A percentile compares a stretch with the other conserved stretches of the same genome.
These are phyloP conservation scores for Neelides folsomi DNA, from an alignment of 2,888 invertebrate genomes.

Conservation along the genomic window DNA sequence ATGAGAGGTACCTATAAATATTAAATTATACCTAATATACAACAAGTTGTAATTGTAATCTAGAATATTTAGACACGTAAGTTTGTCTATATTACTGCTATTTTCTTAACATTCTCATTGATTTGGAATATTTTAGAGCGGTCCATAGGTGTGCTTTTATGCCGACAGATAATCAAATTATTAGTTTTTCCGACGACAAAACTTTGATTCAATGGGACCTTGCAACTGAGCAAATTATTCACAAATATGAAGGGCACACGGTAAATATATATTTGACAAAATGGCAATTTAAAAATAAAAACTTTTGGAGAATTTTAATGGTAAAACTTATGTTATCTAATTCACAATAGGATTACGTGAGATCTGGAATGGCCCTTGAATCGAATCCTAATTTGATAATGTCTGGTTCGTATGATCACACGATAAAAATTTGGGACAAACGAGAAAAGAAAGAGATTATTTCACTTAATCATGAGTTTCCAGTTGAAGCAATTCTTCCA, in stretches of 20 bases:
- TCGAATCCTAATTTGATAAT: conserved; percentile 54
- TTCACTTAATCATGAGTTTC: conserved; percentile 70
- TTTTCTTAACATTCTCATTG: too few relatives aligned
- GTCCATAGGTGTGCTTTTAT: conserved; percentile 73
- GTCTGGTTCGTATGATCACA: conserved; percentile 81
- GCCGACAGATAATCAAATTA: conserved; percentile 59
- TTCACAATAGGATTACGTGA: conserved; percentile 69
- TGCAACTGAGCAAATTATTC: conserved; percentile 59
- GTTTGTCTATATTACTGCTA: too few relatives aligned
- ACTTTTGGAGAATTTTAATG: conserved; percentile 1
- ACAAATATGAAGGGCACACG: conserved; percentile 41
- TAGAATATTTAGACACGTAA: too few relatives aligned
- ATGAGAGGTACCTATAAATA: conserved; percentile 45
- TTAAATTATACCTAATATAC: too few relatives aligned
- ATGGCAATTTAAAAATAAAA: not conserved
- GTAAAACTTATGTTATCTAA: too few relatives aligned
- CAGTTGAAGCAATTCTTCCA: conserved; percentile 77
- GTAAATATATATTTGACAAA: conserved; percentile 32
- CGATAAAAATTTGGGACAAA: conserved; percentile 74
- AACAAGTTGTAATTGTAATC: too few relatives aligned
- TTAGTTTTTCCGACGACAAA: conserved; percentile 86
- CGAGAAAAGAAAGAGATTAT: conserved; percentile 55
- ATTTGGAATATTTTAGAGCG: too few relatives aligned
- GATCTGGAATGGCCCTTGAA: conserved; percentile 37
- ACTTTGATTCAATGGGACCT: conserved; percentile 81